phyloP scores from a whole-genome alignment of 1,140 invertebrate genomes.

The Dendrolimus kikuchii region DNA sequence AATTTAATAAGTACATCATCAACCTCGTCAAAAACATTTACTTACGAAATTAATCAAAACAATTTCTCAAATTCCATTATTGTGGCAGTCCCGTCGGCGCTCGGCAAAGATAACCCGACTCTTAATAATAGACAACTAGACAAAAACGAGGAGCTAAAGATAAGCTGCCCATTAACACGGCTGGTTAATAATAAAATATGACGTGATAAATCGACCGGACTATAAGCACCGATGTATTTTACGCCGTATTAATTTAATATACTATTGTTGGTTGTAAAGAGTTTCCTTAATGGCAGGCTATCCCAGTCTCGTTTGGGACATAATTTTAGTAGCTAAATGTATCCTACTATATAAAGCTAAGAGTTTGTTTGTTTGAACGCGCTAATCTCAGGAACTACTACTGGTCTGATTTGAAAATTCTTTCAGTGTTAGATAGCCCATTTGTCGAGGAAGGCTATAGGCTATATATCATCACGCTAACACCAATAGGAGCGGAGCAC shows the following conservation, averaged over 20 bases:
- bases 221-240: neutral
- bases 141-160: constrained; percentile 33
- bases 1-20: neutral
- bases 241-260: neutral
- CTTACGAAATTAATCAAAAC: constrained; percentile 34
- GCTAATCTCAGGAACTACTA: too few relatives aligned
- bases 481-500: too few relatives aligned
- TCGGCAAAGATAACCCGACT: constrained; percentile 41
- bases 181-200: constrained; percentile 41
- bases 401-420: too few relatives aligned
- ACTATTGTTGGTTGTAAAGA: neutral
- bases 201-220: constrained; percentile 42
- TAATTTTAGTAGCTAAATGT: too few relatives aligned
- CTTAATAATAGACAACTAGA: constrained; percentile 49
- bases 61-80: constrained; percentile 20
- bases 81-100: constrained; percentile 22
- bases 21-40: constrained; percentile 25
- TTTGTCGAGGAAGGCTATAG: too few relatives aligned
- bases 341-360: too few relatives aligned
- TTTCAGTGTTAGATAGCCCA: too few relatives aligned
- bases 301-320: too few relatives aligned
- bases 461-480: too few relatives aligned
- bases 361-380: too few relatives aligned
- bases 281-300: too few relatives aligned
- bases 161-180: constrained; percentile 47